phyloP scores from a whole-genome alignment of 2,888 invertebrate genomes.

The Neuroscelio doddi region DNA sequence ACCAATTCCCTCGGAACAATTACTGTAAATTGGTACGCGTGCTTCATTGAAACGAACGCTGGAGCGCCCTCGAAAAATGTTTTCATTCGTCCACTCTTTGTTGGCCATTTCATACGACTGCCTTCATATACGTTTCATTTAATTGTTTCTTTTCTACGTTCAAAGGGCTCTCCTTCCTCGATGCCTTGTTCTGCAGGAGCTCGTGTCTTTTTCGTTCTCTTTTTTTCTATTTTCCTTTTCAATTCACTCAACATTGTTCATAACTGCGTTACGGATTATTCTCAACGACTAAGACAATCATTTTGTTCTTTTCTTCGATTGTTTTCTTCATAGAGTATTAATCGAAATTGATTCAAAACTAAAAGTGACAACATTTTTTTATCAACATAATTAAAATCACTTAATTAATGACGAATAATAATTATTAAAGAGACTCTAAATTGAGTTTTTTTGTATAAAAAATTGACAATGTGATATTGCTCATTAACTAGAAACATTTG shows the following conservation, averaged over 20 bases:
- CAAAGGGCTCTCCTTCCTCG: constrained; percentile 13
- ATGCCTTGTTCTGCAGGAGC: constrained; percentile 11
- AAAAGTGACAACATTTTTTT: no score
- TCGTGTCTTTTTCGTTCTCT: constrained; percentile 12
- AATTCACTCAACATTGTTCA: neutral
- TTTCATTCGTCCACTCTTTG: constrained; percentile 13
- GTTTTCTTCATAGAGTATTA: no score
- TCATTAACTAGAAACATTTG: no score
- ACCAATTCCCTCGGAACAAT: constrained; percentile 16
- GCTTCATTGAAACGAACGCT: constrained; percentile 12
- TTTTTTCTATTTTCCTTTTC: constrained; percentile 9
- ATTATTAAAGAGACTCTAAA: no score
- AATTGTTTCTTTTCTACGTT: constrained; percentile 22
- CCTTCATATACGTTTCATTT: constrained; percentile 9
- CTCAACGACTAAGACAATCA: no score
- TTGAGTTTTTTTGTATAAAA: no score
- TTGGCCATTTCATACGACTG: constrained; percentile 17
- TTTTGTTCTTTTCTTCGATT: no score
- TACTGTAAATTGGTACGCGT: constrained; percentile 19
- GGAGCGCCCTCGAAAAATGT: constrained; percentile 15
- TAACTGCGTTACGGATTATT: no score
- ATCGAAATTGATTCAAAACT: no score
- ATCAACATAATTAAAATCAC: no score
- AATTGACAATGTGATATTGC: no score
- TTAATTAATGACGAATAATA: no score